These are phyloP conservation scores for Tonatia bakeri DNA, from an alignment of 2,113 vertebrate genomes.

Conservation along the genomic window DNA sequence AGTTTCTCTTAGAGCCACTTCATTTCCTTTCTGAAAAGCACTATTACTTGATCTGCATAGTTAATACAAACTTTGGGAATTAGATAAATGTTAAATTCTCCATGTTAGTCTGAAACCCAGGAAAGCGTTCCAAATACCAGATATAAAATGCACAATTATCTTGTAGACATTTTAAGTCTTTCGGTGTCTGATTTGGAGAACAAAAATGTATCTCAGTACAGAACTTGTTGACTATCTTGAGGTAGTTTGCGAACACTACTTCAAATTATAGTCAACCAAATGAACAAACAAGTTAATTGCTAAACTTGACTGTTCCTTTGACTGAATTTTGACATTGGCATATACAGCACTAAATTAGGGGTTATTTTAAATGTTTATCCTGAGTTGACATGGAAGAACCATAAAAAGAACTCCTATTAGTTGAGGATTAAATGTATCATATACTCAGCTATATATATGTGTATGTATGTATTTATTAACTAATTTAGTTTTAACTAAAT, in stretches of 20 bases:
- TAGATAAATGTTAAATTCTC: constrained; percentile 23
- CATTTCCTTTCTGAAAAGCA: constrained; percentile 50
- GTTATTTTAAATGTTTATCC: not conserved
- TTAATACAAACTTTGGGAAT: constrained; percentile 53
- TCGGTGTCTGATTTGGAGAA: not conserved
- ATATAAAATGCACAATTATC: constrained; percentile 19
- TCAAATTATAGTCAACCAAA: not conserved
- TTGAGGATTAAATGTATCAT: not conserved
- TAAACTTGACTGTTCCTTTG: not conserved
- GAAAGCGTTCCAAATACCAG: constrained; percentile 29
- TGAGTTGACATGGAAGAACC: not conserved
- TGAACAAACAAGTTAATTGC: not conserved
- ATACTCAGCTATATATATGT: not conserved
- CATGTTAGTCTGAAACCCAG: constrained; percentile 29
- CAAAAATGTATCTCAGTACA: not conserved
- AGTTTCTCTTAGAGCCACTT: constrained; percentile 42
- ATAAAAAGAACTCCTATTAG: not conserved
- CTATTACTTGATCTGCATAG: constrained; percentile 44
- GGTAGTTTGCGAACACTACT: not conserved
- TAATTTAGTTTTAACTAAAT: not conserved
- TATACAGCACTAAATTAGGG: not conserved
- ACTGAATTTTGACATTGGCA: not conserved
- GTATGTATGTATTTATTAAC: not conserved
- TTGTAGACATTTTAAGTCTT: not conserved
- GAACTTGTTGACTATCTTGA: not conserved